Percentiles rank a stretch among this genome's conserved stretches.
These are phyloP conservation scores for Alcedo quadribrachys DNA, from an alignment of 2,797 vertebrate genomes.

Conservation along the genomic window DNA sequence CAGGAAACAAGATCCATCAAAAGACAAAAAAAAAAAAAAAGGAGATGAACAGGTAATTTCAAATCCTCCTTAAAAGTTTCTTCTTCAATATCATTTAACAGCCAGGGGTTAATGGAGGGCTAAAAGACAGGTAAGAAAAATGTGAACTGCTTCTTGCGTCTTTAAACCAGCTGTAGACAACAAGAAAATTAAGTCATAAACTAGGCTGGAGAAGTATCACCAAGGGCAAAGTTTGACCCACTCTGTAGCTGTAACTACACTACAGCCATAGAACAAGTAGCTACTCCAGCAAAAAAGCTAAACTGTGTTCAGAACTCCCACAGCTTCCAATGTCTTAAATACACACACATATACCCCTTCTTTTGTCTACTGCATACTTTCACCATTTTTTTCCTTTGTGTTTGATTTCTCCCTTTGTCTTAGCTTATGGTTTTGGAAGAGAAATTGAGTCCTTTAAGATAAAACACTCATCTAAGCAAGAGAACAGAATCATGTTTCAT, in stretches of 20 bases:
- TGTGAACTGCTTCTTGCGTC: neutral
- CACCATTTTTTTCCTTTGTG: neutral
- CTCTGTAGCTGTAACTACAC: neutral
- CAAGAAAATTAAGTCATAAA: neutral
- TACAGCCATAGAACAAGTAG: neutral
- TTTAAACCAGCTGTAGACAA: neutral
- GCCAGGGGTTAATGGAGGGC: neutral
- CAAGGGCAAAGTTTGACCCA: neutral
- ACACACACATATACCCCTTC: neutral
- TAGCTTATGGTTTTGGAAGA: neutral
- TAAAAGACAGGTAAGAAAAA: neutral
- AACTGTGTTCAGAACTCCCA: neutral
- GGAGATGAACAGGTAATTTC: neutral
- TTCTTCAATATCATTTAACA: neutral
- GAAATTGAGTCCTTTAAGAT: neutral
- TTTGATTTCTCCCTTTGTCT: neutral
- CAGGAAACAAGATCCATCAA: neutral
- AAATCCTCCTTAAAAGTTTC: neutral
- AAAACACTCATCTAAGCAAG: neutral
- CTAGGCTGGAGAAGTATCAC: neutral
- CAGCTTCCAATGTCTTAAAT: neutral
- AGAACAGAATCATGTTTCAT: neutral
- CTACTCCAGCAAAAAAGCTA: neutral
- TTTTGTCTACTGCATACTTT: neutral
- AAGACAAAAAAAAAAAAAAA: neutral